A percentile compares a stretch with the other conserved stretches of the same genome.
These are phyloP conservation scores for Zaprionus lachaisei DNA, from an alignment of 1,140 invertebrate species.

Conservation along the genomic window DNA sequence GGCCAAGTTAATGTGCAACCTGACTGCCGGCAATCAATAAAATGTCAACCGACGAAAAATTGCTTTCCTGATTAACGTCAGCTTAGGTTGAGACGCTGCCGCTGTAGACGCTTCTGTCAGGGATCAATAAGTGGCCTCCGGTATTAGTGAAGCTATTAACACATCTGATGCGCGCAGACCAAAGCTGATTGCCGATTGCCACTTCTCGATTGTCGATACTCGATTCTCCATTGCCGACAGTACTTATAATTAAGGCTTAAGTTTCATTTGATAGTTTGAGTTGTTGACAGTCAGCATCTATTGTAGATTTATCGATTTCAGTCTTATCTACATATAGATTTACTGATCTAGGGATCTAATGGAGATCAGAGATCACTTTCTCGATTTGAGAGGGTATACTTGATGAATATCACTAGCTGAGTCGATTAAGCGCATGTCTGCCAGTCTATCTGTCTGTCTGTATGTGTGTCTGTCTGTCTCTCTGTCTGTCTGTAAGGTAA, in stretches of 20 bases:
- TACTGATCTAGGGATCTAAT: too few species aligned
- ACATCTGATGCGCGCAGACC: neutral
- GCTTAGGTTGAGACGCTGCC: slow-evolving; percentile 11
- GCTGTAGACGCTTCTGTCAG: neutral
- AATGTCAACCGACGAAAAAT: slow-evolving; percentile 55
- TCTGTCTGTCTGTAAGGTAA: too few species aligned
- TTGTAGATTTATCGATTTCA: too few species aligned
- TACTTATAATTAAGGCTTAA: neutral
- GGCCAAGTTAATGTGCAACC: slow-evolving; percentile 59
- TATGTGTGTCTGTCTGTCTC: too few species aligned
- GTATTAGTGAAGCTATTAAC: neutral
- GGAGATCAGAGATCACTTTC: too few species aligned
- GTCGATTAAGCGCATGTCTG: too few species aligned
- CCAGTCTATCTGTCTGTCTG: too few species aligned
- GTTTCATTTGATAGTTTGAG: too few species aligned
- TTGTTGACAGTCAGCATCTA: too few species aligned
- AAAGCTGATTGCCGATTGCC: neutral
- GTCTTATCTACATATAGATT: too few species aligned
- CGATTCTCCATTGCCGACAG: neutral
- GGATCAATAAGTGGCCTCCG: neutral
- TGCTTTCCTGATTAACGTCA: slow-evolving; percentile 62
- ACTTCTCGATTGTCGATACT: neutral
- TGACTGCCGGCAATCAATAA: slow-evolving; percentile 67
- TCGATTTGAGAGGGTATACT: too few species aligned
- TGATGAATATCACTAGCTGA: too few species aligned